Evolutionary conservation across 2,888 invertebrate species (phyloP), one percentile per base, ranked within the genome.

Genomic region (Aproaerema taeniolella): DNA sequence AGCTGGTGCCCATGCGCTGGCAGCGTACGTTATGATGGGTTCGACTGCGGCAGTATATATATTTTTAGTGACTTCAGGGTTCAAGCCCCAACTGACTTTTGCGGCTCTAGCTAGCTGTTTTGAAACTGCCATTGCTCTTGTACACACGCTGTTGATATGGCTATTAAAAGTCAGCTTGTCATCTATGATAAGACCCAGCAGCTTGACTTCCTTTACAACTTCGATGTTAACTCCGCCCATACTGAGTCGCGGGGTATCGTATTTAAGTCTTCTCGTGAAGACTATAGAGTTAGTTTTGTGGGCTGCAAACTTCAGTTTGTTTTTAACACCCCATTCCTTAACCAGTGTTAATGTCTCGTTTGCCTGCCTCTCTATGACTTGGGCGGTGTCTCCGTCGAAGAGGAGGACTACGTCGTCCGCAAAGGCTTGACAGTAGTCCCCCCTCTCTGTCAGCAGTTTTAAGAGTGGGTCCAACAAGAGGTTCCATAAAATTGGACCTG

Each of bases 181-280:
- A 30, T 50, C 49, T 1, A 50, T 43, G 1, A 13, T 42, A 1
- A 49, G 30, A 1, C 48, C 48, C n/a, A 49, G 15, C 0, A 50
- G n/a, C 25, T 47, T 50, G 0, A 50, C 41, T 9, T 43, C 41
- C 0, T 35, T 15, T 0, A 20, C 16, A 11, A 45, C 4, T 1
- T 2, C 11, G 4, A 53, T 38, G 6, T 2, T 16, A 1, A 14
- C 10, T 25, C 48, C 42, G 1, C 37, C 31, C 42, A 39, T 42
- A 3, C 7, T 20, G 11, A 33, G 12, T 11, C 3, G 20, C 9
- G 33, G 33, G 7, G 20, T 11, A 8, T 33, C 33, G 17, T 24
- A 24, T 13, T 33, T 33, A 2, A 33, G 20, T 10, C 24, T 33
- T 8, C 33, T 11, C 1, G 33, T 33, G 1, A 33, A 12, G 1